Evolutionary conservation across 1,140 invertebrate genomes (phyloP), one percentile per base, ranked within the genome.

Genomic region (Dreissena polymorpha): DNA sequence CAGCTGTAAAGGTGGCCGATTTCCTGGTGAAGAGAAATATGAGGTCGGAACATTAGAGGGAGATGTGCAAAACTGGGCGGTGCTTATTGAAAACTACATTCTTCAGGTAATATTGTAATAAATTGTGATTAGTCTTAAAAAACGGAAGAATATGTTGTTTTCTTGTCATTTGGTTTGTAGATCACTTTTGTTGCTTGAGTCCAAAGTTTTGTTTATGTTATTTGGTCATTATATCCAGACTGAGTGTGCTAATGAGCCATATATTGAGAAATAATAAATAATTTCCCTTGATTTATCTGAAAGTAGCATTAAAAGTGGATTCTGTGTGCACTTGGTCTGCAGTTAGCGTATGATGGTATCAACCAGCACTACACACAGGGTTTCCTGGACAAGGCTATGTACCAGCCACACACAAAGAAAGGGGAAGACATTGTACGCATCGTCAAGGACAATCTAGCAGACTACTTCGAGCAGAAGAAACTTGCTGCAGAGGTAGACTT

Each of bases 21-120:
- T 88, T 64, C 90, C 87, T n/a, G 89, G 89, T 0, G 90, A 90
- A 39, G 90, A 92, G 55, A 85, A 88, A 60, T 85, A 88, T 83
- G 89, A 91, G 18, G 89, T 89, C 65, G 92, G 92, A 10, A 89
- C 90, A 16, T 81, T 93, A 29, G 89, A 92, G 57, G 93, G 93
- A 14, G 93, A 94, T 89, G 92, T 94, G 5, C 92, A 93, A 81
- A 94, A 94, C 88, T 94, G 93, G 93, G 93, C 93, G 6, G 90
- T 91, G 39, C 86, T 94, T 6, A 93, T 94, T 78, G 92, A 94
- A 86, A 94, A 94, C 77, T 94, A 94, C 74, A 93, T 94, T 64
- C 84, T 93, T 53, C 93, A 93, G 91, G 93, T 93, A 83, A 65
- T 53, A 67, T 78, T 63, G 18, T 5, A 10, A 5, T 39, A 39